Conservation (phyloP, 2,888 invertebrate species). For the Rotaria socialis region DNA sequence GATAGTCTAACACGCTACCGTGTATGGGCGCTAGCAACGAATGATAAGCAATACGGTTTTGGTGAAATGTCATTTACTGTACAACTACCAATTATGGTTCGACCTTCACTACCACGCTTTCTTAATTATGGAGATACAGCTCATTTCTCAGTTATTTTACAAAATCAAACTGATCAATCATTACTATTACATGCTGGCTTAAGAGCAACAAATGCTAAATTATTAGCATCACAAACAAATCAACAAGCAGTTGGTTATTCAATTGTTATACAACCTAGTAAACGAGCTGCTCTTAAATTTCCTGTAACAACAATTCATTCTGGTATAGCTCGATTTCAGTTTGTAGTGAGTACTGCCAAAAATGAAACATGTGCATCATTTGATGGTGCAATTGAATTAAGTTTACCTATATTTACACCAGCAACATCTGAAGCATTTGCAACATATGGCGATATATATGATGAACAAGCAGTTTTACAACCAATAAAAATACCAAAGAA, state of each 20-base stretch:
- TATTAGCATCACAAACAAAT: neutral
- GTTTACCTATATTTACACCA: constrained; percentile 19
- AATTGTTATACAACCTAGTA: neutral
- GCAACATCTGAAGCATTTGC: constrained; percentile 18
- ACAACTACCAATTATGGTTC: neutral
- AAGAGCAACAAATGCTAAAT: neutral
- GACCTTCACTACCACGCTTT: constrained; percentile 1
- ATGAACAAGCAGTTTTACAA: neutral
- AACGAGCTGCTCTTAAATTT: constrained; percentile 2
- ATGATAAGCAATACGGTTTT: constrained; percentile 10
- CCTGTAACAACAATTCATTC: constrained; percentile 1
- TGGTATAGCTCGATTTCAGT: neutral
- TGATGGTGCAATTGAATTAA: constrained; percentile 5
- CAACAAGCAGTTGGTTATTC: neutral
- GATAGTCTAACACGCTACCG: constrained; percentile 17
- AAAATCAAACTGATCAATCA: constrained; percentile 3
- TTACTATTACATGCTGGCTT: neutral
- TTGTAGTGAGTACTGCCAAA: neutral
- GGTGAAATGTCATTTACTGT: neutral
- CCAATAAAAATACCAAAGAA: constrained; percentile 5
- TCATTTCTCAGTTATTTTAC: neutral
- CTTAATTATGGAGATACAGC: neutral
- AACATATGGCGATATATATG: neutral
- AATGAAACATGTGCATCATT: neutral
- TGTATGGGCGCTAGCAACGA: neutral